These are phyloP conservation scores for Lasioglossum lativentre DNA, from an alignment of 2,888 invertebrate genomes.

Conservation along the genomic window DNA sequence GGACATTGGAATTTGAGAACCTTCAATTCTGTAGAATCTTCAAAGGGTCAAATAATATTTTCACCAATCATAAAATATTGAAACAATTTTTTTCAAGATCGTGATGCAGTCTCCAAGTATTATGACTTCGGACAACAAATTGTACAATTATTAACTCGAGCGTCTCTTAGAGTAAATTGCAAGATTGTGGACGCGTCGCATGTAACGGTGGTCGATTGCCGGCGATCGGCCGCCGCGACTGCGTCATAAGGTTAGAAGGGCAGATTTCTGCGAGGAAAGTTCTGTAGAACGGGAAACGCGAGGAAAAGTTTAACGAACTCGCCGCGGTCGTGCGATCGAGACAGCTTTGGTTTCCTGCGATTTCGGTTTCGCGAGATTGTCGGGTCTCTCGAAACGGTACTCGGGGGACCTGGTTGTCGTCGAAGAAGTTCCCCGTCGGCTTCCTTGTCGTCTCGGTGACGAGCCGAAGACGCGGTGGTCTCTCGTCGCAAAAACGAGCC, in stretches of 20 bases:
- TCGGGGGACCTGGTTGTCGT: constrained; percentile 11
- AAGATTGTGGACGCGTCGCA: no score
- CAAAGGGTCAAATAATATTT: no score
- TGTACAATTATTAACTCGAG: no score
- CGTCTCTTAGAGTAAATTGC: no score
- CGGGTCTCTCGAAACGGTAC: constrained; percentile 6
- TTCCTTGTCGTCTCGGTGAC: constrained; percentile 5
- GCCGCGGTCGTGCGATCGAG: background rate
- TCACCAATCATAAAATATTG: no score
- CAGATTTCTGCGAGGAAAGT: background rate
- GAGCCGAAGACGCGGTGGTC: background rate
- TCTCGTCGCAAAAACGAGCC: constrained; percentile 10
- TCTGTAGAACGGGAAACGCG: background rate
- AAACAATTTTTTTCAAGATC: no score
- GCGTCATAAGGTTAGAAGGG: background rate
- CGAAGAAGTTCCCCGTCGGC: constrained; percentile 9
- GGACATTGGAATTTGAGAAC: no score
- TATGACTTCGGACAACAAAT: no score
- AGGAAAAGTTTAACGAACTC: constrained; percentile 4
- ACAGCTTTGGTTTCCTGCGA: background rate
- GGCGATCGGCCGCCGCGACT: background rate
- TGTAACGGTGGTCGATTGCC: no score
- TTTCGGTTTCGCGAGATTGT: constrained; percentile 26
- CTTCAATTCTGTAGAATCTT: no score
- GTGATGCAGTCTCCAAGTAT: no score